phyloP scores from a whole-genome alignment of 1,140 invertebrate species.

The Drosophila sechellia region DNA sequence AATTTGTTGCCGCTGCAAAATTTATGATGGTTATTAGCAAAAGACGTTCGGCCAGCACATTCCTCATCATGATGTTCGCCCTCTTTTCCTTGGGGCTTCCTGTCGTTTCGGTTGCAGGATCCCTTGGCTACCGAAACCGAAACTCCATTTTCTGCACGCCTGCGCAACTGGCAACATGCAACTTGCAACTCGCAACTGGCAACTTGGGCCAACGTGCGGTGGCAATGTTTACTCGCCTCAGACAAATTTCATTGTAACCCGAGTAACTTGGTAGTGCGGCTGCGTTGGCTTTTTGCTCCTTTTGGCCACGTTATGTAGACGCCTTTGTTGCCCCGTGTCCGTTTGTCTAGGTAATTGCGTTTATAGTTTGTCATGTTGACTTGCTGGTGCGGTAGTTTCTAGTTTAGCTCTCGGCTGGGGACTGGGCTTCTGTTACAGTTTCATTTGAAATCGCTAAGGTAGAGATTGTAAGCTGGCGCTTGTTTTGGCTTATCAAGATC shows the following conservation, averaged over 20 bases:
- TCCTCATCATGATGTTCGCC: constrained; percentile 58
- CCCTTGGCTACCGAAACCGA: constrained; percentile 54
- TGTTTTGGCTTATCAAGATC: constrained; percentile 68
- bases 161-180: constrained; percentile 25
- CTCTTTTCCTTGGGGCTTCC: constrained; percentile 43
- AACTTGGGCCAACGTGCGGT: constrained; percentile 34
- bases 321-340: constrained; percentile 62
- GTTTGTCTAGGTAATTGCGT: constrained; percentile 78
- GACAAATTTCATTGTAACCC: constrained; percentile 84
- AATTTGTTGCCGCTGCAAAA: constrained; percentile 83
- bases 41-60: constrained; percentile 82
- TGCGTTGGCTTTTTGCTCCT: constrained; percentile 12
- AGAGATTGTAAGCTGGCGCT: constrained; percentile 57
- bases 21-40: constrained; percentile 84
- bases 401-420: constrained; percentile 2
- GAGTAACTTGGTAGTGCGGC: constrained; percentile 82
- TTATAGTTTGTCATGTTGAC: constrained; percentile 70
- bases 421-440: constrained; percentile 58
- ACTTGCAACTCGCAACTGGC: constrained; percentile 24
- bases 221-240: constrained; percentile 79
- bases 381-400: constrained; percentile 12
- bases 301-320: constrained; percentile 46
- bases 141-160: constrained; percentile 74
- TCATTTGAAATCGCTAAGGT: constrained; percentile 1
- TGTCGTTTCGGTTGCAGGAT: constrained; percentile 38